Evolutionary conservation across 2,797 vertebrate genomes (phyloP).

Genomic region (Chloroceryle inda): DNA sequence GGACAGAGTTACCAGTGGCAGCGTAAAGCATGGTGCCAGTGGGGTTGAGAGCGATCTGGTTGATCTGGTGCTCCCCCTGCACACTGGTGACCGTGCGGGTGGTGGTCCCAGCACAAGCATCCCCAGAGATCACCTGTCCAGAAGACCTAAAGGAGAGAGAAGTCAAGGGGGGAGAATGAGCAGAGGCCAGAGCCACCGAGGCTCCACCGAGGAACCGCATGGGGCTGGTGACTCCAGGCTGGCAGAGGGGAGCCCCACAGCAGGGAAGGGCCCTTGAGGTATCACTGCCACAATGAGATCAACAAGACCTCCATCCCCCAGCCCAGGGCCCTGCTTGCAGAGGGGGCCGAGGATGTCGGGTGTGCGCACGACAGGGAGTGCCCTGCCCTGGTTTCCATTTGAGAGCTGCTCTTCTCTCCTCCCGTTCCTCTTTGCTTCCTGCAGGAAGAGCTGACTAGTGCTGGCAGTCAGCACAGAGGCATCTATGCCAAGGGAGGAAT

Average conservation of each 20-base stretch:
- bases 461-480: background rate
- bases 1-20: slow-evolving; percentile 92
- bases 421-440: background rate
- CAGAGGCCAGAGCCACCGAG: background rate
- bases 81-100: slow-evolving; percentile 90
- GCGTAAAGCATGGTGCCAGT: slow-evolving; percentile 90
- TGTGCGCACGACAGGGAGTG: background rate
- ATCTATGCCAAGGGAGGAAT: background rate
- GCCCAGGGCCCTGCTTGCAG: background rate
- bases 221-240: background rate
- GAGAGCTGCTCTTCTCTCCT: background rate
- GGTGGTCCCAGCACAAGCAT: slow-evolving; percentile 87
- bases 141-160: slow-evolving; percentile 85
- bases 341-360: background rate
- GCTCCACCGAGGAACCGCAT: rapidly evolving
- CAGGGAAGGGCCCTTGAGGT: background rate
- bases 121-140: slow-evolving; percentile 93
- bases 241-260: background rate
- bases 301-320: background rate
- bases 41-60: slow-evolving; percentile 94
- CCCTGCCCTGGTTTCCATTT: background rate
- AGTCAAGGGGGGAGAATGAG: background rate
- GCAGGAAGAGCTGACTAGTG: background rate
- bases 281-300: background rate
- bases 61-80: slow-evolving; percentile 96